These are phyloP conservation scores for Hylyphantes graminicola DNA, from an alignment of 1,140 invertebrate species.

Conservation along the genomic window DNA sequence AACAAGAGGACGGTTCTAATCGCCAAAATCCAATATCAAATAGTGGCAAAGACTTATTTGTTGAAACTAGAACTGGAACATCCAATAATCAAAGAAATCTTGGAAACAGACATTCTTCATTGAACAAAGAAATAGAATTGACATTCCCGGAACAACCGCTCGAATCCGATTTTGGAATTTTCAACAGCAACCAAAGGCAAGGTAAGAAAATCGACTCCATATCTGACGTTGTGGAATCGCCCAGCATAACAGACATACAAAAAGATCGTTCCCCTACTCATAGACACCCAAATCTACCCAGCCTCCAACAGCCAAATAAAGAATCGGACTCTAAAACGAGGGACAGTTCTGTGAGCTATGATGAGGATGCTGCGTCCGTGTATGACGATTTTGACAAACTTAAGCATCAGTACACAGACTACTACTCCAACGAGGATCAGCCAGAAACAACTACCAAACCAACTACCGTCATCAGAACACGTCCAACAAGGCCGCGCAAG, in stretches of 20 bases:
- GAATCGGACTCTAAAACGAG: neutral
- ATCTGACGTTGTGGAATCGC: constrained; percentile 8
- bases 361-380: neutral
- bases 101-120: neutral
- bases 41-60: constrained; percentile 29
- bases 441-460: constrained; percentile 14
- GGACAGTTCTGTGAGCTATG: neutral
- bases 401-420: constrained; percentile 13
- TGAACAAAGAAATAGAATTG: neutral
- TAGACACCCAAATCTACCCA: constrained; percentile 62
- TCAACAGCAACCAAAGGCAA: constrained; percentile 42
- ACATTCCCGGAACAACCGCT: constrained; percentile 44
- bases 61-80: neutral
- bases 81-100: neutral
- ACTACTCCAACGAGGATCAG: constrained; percentile 18
- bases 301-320: constrained; percentile 10
- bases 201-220: constrained; percentile 24
- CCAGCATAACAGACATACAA: constrained; percentile 38
- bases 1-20: neutral
- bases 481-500: constrained; percentile 46
- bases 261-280: constrained; percentile 14
- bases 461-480: constrained; percentile 14
- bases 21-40: neutral
- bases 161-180: constrained; percentile 32
- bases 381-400: constrained; percentile 31